phyloP scores from a whole-genome alignment of 1,140 invertebrate genomes.

The Aphis craccivora region DNA sequence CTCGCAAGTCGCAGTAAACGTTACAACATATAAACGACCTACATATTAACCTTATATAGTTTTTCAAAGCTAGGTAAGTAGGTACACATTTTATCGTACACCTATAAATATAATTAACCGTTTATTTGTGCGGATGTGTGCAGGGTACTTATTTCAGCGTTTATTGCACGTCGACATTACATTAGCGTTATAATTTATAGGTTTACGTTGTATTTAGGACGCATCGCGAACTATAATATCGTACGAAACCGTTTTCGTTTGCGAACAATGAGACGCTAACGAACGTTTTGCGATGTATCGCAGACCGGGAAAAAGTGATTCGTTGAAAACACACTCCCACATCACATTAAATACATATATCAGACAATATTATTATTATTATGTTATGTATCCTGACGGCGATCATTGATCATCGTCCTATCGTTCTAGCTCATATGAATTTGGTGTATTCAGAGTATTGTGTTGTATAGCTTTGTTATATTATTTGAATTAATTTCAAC shows the following conservation, averaged over 20 bases:
- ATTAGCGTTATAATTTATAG: background rate
- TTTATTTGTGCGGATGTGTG: background rate
- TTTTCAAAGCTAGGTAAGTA: no score
- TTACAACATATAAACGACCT: no score
- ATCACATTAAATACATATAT: background rate
- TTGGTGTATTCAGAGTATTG: no score
- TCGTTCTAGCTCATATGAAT: background rate
- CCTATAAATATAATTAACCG: background rate
- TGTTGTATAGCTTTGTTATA: background rate
- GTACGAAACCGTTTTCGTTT: background rate
- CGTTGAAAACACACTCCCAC: background rate
- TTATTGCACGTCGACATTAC: background rate
- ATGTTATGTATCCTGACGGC: background rate
- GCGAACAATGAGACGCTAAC: conserved; percentile 8
- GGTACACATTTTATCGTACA: background rate
- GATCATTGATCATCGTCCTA: background rate
- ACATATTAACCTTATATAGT: background rate
- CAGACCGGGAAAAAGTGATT: background rate
- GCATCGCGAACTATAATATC: background rate
- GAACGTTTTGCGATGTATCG: background rate
- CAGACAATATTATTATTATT: background rate
- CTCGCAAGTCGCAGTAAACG: no score
- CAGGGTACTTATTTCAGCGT: background rate
- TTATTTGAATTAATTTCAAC: background rate
- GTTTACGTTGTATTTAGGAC: background rate